Percentiles rank a stretch among this genome's conserved stretches.
phyloP scores from a whole-genome alignment of 2,113 vertebrate species.

The Hirundichthys speculiger region DNA sequence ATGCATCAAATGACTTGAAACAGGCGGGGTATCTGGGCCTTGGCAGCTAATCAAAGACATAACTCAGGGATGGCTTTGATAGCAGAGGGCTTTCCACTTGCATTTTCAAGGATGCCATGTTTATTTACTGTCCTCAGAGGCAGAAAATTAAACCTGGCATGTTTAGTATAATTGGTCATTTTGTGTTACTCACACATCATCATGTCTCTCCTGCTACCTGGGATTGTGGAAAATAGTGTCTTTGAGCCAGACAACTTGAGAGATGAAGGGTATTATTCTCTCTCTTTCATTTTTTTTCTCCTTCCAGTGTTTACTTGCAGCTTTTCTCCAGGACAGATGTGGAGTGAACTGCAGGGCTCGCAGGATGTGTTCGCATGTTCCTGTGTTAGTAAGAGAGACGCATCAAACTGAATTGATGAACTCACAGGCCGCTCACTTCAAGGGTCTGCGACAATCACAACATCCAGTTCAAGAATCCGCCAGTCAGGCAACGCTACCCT shows the following conservation, averaged over 20 bases:
- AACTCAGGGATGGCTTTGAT: conserved; percentile 72
- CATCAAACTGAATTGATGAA: conserved; percentile 72
- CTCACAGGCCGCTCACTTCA: conserved; percentile 59
- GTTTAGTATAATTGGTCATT: conserved; percentile 77
- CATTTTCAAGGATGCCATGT: conserved; percentile 58
- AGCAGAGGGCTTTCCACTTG: conserved; percentile 63
- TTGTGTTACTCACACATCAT: conserved; percentile 67
- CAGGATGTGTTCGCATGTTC: conserved; percentile 37
- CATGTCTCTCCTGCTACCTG: conserved; percentile 51
- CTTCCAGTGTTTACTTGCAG: conserved; percentile 33
- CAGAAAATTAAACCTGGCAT: conserved; percentile 76
- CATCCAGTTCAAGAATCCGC: conserved; percentile 60
- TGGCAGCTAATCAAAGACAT: conserved; percentile 80
- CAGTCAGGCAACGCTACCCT: conserved; percentile 33
- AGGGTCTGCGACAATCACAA: conserved; percentile 61
- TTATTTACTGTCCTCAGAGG: conserved; percentile 75
- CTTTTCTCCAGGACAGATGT: conserved; percentile 50
- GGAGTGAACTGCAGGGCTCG: conserved; percentile 44
- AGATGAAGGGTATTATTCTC: conserved; percentile 29
- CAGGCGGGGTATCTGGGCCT: conserved; percentile 69
- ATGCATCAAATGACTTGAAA: conserved; percentile 73
- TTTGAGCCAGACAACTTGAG: conserved; percentile 31
- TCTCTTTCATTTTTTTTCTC: conserved; percentile 14
- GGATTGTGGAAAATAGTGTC: conserved; percentile 61
- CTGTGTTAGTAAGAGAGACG: conserved; percentile 21